A percentile compares a stretch with the other conserved stretches of the same genome.
phyloP scores from a whole-genome alignment of 2,888 invertebrate species.

The Caenorhabditis sp. region DNA sequence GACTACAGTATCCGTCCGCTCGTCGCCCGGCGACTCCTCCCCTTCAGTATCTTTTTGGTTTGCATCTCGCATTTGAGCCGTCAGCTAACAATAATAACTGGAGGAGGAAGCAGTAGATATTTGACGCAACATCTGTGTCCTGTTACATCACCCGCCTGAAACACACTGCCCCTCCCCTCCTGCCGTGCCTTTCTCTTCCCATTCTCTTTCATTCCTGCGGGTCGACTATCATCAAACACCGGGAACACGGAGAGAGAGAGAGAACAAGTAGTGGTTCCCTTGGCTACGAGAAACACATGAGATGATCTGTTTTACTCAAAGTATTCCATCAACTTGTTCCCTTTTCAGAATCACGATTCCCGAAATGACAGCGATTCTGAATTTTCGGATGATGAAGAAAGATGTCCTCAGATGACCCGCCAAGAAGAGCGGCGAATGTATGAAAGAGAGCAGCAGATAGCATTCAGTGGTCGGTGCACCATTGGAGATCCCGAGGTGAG shows the following conservation, averaged over 20 bases:
- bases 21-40: constrained; percentile 19
- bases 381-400: constrained; percentile 53
- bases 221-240: constrained; percentile 5
- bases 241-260: constrained; percentile 7
- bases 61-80: neutral
- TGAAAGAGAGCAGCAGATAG: constrained; percentile 51
- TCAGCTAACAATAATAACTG: neutral
- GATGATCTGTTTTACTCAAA: constrained; percentile 10
- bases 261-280: constrained; percentile 4
- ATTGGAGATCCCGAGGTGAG: constrained; percentile 61
- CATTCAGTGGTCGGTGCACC: constrained; percentile 51
- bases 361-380: constrained; percentile 44
- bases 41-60: constrained; percentile 8
- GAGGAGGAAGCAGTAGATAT: constrained; percentile 1
- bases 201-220: neutral
- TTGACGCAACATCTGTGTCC: constrained; percentile 5
- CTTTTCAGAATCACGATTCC: constrained; percentile 30
- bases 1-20: constrained; percentile 16
- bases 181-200: neutral
- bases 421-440: constrained; percentile 50
- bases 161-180: neutral
- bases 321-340: neutral
- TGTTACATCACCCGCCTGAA: constrained; percentile 14
- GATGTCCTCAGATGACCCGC: constrained; percentile 35
- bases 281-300: neutral